A percentile compares a stretch with the other conserved stretches of the same genome.
phyloP scores from a whole-genome alignment of 2,797 vertebrate species.

The Mormyrops attenuatus region DNA sequence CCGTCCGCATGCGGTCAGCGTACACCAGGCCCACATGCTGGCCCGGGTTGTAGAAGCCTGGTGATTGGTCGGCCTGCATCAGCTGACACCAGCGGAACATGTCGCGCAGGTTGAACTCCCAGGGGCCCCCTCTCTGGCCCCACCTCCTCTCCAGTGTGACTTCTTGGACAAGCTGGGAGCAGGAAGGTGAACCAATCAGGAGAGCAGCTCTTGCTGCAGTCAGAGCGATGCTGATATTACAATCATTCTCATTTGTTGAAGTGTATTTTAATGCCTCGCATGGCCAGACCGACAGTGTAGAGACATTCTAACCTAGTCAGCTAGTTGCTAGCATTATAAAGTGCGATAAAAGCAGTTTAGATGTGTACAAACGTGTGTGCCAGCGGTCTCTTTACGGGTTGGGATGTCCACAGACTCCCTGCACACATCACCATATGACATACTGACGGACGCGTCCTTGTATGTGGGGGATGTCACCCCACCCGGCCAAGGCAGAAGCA shows the following conservation, averaged over 20 bases:
- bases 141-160: slow-evolving; percentile 79
- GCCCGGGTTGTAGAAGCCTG: slow-evolving; percentile 81
- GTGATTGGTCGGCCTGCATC: slow-evolving; percentile 87
- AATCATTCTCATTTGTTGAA: not conserved
- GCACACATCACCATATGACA: not conserved
- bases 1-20: slow-evolving; percentile 85
- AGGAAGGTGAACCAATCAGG: not conserved
- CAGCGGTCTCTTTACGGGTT: not conserved
- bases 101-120: slow-evolving; percentile 97
- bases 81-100: slow-evolving; percentile 97
- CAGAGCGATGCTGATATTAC: not conserved
- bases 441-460: not conserved
- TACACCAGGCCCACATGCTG: slow-evolving; percentile 89
- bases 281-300: not conserved
- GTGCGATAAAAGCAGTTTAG: not conserved
- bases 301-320: not conserved
- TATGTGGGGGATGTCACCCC: not conserved
- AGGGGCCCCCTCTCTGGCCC: slow-evolving; percentile 93
- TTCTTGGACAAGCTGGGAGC: slow-evolving; percentile 75
- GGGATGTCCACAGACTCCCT: not conserved
- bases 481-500: not conserved
- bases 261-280: not conserved
- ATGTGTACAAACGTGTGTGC: not conserved
- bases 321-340: not conserved
- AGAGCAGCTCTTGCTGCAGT: not conserved